Base-by-base conservation (phyloP, 2,113 vertebrate species). In the Pipa parva region DNA sequence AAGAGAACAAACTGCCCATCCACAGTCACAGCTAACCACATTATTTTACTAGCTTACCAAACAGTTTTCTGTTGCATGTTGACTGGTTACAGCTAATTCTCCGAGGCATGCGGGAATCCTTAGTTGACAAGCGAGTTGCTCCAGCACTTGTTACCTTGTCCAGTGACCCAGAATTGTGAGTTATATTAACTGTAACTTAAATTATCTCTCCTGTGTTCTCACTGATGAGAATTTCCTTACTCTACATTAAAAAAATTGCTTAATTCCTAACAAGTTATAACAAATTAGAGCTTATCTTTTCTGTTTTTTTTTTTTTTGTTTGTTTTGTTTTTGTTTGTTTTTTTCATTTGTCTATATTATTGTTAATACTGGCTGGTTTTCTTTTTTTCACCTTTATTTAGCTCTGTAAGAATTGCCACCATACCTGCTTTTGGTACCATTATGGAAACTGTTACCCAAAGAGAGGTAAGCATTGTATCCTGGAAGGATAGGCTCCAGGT, bases 161-260 rank as follows among this genome's bases (percentile, higher is more conserved):
- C 93, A 95, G 94, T 97, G 97, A 95, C 89, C 95, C 96, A 78
- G 93, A 99, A 97, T 98, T 97, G 96, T 98, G 95, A 99, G 96
- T 99, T 88, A 89, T 87, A 77, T 73, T 91, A 85, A 89, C 83
- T 86, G 84, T 84, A 81, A 86, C 80, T 81, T 82, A 85, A 88
- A 81, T 88, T 85, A 66, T 59, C n/a, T 68, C 11, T 59, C 59
- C 17, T 56, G 2, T 56, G 27, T 56, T 31, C 22, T 15, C 39
- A 42, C 46, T 49, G 46, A 18, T 49, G 11, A 58, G 63, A 50
- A 21, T 45, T 55, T 74, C 62, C 54, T 69, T 67, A 21, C 66
- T 66, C 73, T 76, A 73, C 73, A 63, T 77, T 79, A 24, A 72
- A 81, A 73, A 83, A 84, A 87, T 80, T 18, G 59, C 24, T 71